phyloP scores from a whole-genome alignment of 23 tunicate genomes.

The Ciona savignyi region DNA sequence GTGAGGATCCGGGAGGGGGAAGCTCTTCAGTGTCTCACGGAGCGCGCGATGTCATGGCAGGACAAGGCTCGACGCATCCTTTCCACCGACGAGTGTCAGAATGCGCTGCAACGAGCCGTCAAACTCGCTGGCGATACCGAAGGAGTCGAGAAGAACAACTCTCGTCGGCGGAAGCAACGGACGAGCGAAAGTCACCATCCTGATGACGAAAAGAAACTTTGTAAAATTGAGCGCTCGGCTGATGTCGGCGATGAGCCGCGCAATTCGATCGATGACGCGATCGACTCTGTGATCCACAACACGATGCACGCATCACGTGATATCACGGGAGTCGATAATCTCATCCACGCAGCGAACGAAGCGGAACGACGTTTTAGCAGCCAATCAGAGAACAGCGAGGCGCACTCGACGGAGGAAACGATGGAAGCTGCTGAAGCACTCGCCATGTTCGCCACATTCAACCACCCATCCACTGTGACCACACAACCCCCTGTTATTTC shows the following conservation, averaged over 20 bases:
- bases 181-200: not conserved
- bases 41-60: slow-evolving; percentile 89
- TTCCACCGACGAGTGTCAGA: slow-evolving; percentile 27
- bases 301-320: not conserved
- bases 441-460: slow-evolving; percentile 52
- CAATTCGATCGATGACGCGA: slow-evolving; percentile 71
- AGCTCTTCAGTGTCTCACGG: slow-evolving; percentile 83
- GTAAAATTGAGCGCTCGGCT: not conserved
- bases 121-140: slow-evolving; percentile 10
- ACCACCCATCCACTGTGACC: not conserved
- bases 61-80: slow-evolving; percentile 57
- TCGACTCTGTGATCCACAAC: slow-evolving; percentile 49
- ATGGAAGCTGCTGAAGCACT: slow-evolving; percentile 75
- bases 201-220: not conserved
- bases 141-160: not conserved
- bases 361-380: slow-evolving; percentile 29
- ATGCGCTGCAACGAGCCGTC: slow-evolving; percentile 8
- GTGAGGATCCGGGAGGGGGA: slow-evolving; percentile 90
- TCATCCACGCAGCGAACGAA: slow-evolving; percentile 27
- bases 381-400: slow-evolving; percentile 30
- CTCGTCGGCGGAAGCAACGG: slow-evolving; percentile 7
- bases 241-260: slow-evolving; percentile 8
- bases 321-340: slow-evolving; percentile 26
- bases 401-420: slow-evolving; percentile 25
- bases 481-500: not conserved